phyloP scores from a whole-genome alignment of 2,888 invertebrate genomes.

The Cyclophora punctaria region DNA sequence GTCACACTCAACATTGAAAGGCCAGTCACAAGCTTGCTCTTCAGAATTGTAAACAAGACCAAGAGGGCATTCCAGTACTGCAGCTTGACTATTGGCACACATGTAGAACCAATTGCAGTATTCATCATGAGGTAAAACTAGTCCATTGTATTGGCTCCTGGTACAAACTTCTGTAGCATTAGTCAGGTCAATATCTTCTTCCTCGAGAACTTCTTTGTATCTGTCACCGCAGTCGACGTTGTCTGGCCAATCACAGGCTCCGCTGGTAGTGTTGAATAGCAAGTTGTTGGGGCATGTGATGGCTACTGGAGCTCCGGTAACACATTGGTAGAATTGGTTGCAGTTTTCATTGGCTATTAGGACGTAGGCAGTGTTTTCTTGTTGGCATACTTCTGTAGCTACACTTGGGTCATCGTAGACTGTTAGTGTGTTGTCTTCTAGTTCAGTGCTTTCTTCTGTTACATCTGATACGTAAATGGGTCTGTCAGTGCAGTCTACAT shows the following conservation, averaged over 20 bases:
- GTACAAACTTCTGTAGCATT: neutral
- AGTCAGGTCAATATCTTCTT: neutral
- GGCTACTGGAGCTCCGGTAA: constrained; percentile 5
- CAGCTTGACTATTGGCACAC: constrained; percentile 5
- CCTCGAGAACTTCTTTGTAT: neutral
- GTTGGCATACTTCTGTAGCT: constrained; percentile 6
- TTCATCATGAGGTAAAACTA: neutral
- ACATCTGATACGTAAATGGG: constrained; percentile 1
- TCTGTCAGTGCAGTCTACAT: constrained; percentile 5
- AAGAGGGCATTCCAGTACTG: constrained; percentile 4
- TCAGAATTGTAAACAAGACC: constrained; percentile 7
- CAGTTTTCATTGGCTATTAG: constrained; percentile 19
- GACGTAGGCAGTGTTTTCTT: constrained; percentile 6
- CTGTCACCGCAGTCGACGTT: constrained; percentile 13
- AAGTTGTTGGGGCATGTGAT: constrained; percentile 11
- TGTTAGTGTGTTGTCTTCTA: neutral
- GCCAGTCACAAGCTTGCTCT: constrained; percentile 14
- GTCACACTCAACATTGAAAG: constrained; percentile 8
- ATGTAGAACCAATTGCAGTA: constrained; percentile 15
- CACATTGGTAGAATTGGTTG: constrained; percentile 18
- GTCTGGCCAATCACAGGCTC: constrained; percentile 17
- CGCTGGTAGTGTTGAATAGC: constrained; percentile 8
- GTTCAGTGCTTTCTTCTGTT: neutral
- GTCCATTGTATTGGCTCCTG: neutral
- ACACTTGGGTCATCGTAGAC: neutral